Evolutionary conservation across 2,888 invertebrate genomes (phyloP).

Genomic region (Drosophila pseudotalamancana): DNA sequence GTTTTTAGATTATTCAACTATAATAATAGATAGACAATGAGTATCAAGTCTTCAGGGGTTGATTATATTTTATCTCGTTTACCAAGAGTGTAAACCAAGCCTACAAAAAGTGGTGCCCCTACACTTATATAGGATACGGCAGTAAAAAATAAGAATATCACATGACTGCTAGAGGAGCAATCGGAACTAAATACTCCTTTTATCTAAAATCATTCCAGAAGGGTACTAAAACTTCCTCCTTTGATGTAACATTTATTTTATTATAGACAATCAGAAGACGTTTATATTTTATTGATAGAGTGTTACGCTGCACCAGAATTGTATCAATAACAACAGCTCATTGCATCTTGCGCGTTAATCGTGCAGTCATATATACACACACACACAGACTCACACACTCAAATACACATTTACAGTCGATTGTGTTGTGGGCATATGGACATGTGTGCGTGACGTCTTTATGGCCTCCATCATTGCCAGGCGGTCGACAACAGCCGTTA

Average conservation of each 20-base stretch:
- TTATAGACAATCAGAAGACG: background rate
- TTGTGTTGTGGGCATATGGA: slow-evolving; percentile 16
- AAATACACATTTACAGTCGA: background rate
- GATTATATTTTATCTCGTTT: too few relatives aligned
- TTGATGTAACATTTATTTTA: background rate
- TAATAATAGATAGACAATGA: too few relatives aligned
- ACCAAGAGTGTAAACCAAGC: too few relatives aligned
- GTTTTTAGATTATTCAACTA: too few relatives aligned
- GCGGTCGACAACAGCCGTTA: slow-evolving; percentile 34
- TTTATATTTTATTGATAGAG: slow-evolving; percentile 40
- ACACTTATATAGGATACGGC: too few relatives aligned
- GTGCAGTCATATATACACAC: slow-evolving; percentile 9
- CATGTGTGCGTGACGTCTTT: slow-evolving; percentile 42
- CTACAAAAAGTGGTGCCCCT: too few relatives aligned
- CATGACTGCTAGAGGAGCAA: too few relatives aligned
- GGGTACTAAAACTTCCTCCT: background rate
- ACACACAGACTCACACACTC: background rate
- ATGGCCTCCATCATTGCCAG: slow-evolving; percentile 66
- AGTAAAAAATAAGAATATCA: too few relatives aligned
- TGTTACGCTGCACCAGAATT: slow-evolving; percentile 18
- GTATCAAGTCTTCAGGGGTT: too few relatives aligned
- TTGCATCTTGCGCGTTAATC: slow-evolving; percentile 49
- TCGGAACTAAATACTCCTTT: too few relatives aligned
- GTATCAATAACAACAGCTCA: slow-evolving; percentile 45
- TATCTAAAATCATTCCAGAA: too few relatives aligned